Base-by-base conservation (phyloP, 2,113 vertebrate genomes). In the Mola mola region DNA sequence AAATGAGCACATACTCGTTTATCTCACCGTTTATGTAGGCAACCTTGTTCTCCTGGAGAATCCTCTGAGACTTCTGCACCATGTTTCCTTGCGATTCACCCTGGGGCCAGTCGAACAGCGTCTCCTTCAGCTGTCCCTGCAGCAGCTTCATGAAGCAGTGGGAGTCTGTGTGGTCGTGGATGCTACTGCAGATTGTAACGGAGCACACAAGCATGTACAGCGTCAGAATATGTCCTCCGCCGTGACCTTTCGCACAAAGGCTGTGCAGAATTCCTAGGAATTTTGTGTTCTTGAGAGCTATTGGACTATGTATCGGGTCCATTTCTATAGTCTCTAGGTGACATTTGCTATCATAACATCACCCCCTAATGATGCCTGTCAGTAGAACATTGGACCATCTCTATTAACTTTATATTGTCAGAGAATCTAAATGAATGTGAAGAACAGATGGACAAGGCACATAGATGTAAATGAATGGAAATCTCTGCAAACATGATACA, bases 121-220 rank as follows among this genome's bases (percentile, higher is more conserved):
- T 97, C 82, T 99, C 97, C 81, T 98, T 99, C 46, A 99, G 92
- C 73, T 96, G 94, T 36, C 97, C 97, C 78, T 98, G 94, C 5
- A 99, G 94, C 50, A 99, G 89, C 92, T 99, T 99, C 93, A 99
- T 89, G 89, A 99, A 99, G 88, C 97, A 99, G 86, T 99, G 96
- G 26, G 97, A 96, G 82, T 98, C 86, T 46, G 95, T 92, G 87
- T 99, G 97, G 83, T 99, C 96, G 49, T 99, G 97, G 90, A 99
- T 99, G 72, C 95, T 97, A 86, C 97, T 99, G 89, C 86, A 93
- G 78, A 72, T 72, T n/a, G 47, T 52, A 66, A 88, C 2, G 50
- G 60, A 51, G 19, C 62, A 90, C 25, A 64, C 21, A 47, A 20
- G 24, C 16, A 43, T 9, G 38, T 17, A 40, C 40, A 29, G 25